Conservation (phyloP, 2,113 vertebrate species). For the Rhinolophus sinicus region DNA sequence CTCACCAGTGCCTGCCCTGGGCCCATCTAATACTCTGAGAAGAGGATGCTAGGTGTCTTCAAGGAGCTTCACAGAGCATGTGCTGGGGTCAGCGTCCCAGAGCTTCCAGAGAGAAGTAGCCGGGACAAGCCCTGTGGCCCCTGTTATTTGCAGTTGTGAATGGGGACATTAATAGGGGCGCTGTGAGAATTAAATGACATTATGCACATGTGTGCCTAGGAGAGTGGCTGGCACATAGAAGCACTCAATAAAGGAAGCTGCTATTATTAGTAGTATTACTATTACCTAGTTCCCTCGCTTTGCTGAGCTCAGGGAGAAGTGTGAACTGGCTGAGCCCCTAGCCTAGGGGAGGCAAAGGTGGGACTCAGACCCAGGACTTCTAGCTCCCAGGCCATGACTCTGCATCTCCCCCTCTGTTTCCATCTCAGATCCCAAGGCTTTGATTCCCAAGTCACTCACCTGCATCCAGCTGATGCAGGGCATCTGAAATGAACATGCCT, state of each 20-base stretch:
- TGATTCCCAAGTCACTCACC: not conserved
- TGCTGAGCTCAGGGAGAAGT: not conserved
- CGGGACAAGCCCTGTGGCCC: not conserved
- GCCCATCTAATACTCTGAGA: not conserved
- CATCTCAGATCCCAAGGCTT: not conserved
- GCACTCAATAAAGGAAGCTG: not conserved
- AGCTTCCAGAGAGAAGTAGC: not conserved
- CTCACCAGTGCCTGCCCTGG: fast-evolving
- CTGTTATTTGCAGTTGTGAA: not conserved
- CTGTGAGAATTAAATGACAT: not conserved
- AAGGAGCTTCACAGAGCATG: not conserved
- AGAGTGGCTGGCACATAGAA: not conserved
- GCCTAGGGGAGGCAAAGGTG: no score
- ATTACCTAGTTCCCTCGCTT: not conserved
- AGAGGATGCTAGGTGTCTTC: not conserved
- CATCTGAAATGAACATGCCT: not conserved
- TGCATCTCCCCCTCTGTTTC: not conserved
- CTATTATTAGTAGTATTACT: not conserved
- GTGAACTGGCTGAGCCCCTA: not conserved
- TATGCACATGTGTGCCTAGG: not conserved
- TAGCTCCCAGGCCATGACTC: not conserved
- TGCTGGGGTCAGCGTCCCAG: no score
- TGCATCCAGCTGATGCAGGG: not conserved
- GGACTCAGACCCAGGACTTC: not conserved
- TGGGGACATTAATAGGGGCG: fast-evolving